A percentile compares a stretch with the other conserved stretches of the same genome.
These are phyloP conservation scores for Aurelia aurita complex sp. Pacific DNA, from an alignment of 30 jellyfish, hydroid and myxozoan genomes.

Conservation along the genomic window DNA sequence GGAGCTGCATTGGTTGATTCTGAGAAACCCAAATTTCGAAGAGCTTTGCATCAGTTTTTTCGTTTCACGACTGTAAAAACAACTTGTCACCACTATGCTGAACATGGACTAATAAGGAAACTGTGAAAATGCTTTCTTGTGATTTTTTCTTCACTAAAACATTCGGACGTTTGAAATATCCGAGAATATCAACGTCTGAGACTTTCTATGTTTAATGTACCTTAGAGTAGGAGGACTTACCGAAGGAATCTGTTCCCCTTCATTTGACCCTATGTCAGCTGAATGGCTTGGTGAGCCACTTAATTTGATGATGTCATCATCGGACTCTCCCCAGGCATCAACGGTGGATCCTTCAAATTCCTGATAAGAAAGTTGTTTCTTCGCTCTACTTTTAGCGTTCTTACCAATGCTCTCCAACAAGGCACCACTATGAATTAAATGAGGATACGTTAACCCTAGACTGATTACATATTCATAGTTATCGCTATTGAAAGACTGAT, in stretches of 20 bases:
- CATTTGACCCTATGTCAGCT: not conserved
- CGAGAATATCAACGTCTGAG: not conserved
- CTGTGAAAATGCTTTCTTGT: too few relatives aligned
- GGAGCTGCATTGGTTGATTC: too few relatives aligned
- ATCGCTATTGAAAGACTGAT: too few relatives aligned
- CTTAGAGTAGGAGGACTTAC: not conserved
- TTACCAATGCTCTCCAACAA: conserved; percentile 77
- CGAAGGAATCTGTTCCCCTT: too few relatives aligned
- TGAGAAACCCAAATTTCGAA: too few relatives aligned
- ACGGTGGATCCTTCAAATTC: conserved; percentile 94
- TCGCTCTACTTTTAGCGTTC: conserved; percentile 30
- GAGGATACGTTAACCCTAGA: not conserved
- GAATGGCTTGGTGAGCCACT: conserved; percentile 42
- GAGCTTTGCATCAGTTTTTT: too few relatives aligned
- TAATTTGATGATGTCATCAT: conserved; percentile 73
- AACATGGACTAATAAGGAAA: too few relatives aligned
- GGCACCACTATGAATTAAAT: conserved; percentile 50
- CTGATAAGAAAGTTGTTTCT: conserved; percentile 71
- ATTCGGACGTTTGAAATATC: not conserved
- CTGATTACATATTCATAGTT: too few relatives aligned
- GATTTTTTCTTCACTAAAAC: not conserved
- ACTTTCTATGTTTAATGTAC: not conserved
- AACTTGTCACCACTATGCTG: too few relatives aligned
- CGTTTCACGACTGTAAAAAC: too few relatives aligned
- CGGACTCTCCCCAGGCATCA: conserved; percentile 95